A percentile compares a stretch with the other conserved stretches of the same genome.
Evolutionary conservation across 2,888 invertebrate species (phyloP).

Genomic region (Slavum lentiscoides): DNA sequence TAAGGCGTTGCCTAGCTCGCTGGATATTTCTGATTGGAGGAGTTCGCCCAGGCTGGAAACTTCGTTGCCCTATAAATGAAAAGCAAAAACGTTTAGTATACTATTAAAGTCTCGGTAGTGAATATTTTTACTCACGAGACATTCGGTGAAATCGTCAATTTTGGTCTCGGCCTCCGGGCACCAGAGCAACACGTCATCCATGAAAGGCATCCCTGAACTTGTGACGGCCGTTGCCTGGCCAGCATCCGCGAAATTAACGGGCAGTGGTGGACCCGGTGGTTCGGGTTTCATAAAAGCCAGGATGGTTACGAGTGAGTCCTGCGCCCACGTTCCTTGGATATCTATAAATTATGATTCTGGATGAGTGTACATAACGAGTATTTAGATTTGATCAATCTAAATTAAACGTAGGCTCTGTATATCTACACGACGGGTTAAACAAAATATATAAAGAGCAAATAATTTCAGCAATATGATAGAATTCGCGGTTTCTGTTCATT

Average conservation of each 20-base stretch:
- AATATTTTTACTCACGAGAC: slow-evolving; percentile 68
- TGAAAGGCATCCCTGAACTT: slow-evolving; percentile 67
- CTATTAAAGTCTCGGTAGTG: neutral
- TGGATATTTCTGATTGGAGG: slow-evolving; percentile 73
- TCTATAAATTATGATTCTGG: neutral
- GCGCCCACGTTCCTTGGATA: neutral
- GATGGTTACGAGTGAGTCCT: slow-evolving; percentile 52
- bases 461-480: neutral
- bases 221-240: slow-evolving; percentile 35
- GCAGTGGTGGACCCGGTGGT: slow-evolving; percentile 44
- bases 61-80: slow-evolving; percentile 59
- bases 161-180: slow-evolving; percentile 93
- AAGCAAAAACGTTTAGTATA: slow-evolving; percentile 13
- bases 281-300: slow-evolving; percentile 57
- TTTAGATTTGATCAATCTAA: too few relatives aligned
- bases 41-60: slow-evolving; percentile 62
- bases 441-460: neutral
- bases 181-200: slow-evolving; percentile 93
- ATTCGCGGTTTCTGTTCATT: too few relatives aligned
- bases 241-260: neutral
- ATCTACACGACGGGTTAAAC: too few relatives aligned
- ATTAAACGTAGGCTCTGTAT: too few relatives aligned
- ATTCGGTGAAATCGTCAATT: slow-evolving; percentile 87
- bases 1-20: slow-evolving; percentile 66
- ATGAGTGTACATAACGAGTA: neutral